Percentiles rank a stretch among this genome's conserved stretches.
These are phyloP conservation scores for Thyatira batis DNA, from an alignment of 2,888 invertebrate species.

Conservation along the genomic window DNA sequence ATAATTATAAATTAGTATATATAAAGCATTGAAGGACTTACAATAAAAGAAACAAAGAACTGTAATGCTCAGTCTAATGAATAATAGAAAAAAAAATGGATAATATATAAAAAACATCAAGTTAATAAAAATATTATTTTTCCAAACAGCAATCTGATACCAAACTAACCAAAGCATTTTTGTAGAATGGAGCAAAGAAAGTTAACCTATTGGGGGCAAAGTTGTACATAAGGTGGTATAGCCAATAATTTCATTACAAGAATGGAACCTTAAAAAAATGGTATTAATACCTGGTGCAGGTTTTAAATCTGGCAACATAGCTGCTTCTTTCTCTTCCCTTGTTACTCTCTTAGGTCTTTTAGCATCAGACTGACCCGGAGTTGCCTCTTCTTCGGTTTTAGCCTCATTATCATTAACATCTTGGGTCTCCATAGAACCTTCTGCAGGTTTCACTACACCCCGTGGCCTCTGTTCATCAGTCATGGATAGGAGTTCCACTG, in stretches of 20 bases:
- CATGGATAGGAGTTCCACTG: slow-evolving; percentile 89
- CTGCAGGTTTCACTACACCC: slow-evolving; percentile 62
- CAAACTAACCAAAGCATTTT: too few species aligned
- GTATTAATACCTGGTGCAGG: slow-evolving; percentile 81
- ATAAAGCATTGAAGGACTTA: too few species aligned
- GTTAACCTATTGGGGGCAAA: too few species aligned
- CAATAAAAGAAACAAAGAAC: too few species aligned
- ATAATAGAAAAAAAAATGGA: too few species aligned
- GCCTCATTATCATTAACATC: slow-evolving; percentile 24
- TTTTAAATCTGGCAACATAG: slow-evolving; percentile 91
- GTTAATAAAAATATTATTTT: too few species aligned
- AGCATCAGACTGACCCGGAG: slow-evolving; percentile 65
- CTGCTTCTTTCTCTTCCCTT: slow-evolving; percentile 84
- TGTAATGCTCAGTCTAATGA: too few species aligned
- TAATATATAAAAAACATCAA: too few species aligned
- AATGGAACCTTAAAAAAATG: not conserved
- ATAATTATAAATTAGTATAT: not conserved
- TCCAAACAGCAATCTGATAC: too few species aligned
- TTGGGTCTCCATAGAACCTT: slow-evolving; percentile 40
- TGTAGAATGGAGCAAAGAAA: too few species aligned
- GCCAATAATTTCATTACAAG: too few species aligned
- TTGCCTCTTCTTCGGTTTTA: slow-evolving; percentile 45
- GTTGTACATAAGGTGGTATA: too few species aligned
- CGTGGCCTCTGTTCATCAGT: slow-evolving; percentile 87
- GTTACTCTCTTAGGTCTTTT: slow-evolving; percentile 71